Conservation (phyloP, 2,888 invertebrate genomes). For the Stenodera caucasica region DNA sequence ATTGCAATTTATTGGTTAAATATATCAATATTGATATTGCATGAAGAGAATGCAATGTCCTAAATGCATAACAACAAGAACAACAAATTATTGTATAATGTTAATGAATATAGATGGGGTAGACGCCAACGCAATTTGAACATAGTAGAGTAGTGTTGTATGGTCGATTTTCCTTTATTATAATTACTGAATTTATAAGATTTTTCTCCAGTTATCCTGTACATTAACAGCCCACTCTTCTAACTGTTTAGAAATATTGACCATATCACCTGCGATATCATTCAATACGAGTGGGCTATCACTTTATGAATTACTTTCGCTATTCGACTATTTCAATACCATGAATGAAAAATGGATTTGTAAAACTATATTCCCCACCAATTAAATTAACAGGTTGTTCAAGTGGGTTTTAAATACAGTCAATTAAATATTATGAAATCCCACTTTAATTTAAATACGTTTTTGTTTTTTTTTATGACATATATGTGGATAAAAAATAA, state of each 20-base stretch:
- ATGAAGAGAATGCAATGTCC: slow-evolving; percentile 27
- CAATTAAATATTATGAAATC: slow-evolving; percentile 2
- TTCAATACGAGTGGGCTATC: slow-evolving; percentile 28
- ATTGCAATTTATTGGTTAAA: slow-evolving; percentile 23
- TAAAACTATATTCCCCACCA: not conserved
- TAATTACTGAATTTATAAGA: slow-evolving; percentile 18
- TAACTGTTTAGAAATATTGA: slow-evolving; percentile 22
- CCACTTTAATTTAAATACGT: too few species aligned
- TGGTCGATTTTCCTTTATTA: not conserved
- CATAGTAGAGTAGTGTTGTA: slow-evolving; percentile 8
- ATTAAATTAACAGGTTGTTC: slow-evolving; percentile 5
- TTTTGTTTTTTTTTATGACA: too few species aligned
- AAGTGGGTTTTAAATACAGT: not conserved
- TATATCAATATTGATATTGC: slow-evolving; percentile 9
- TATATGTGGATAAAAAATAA: too few species aligned
- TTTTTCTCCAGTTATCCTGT: too few species aligned
- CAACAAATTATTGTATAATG: slow-evolving; percentile 25
- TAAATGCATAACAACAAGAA: slow-evolving; percentile 29
- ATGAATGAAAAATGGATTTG: slow-evolving; percentile 31
- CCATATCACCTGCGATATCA: slow-evolving; percentile 16
- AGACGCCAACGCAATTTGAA: slow-evolving; percentile 30
- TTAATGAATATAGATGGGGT: slow-evolving; percentile 14
- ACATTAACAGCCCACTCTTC: slow-evolving; percentile 15
- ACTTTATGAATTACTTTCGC: slow-evolving; percentile 35
- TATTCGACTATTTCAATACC: slow-evolving; percentile 26